Percentiles rank a stretch among this genome's conserved stretches.
These are phyloP conservation scores for Magallana gigas DNA, from an alignment of 1,140 invertebrate genomes.

Conservation along the genomic window DNA sequence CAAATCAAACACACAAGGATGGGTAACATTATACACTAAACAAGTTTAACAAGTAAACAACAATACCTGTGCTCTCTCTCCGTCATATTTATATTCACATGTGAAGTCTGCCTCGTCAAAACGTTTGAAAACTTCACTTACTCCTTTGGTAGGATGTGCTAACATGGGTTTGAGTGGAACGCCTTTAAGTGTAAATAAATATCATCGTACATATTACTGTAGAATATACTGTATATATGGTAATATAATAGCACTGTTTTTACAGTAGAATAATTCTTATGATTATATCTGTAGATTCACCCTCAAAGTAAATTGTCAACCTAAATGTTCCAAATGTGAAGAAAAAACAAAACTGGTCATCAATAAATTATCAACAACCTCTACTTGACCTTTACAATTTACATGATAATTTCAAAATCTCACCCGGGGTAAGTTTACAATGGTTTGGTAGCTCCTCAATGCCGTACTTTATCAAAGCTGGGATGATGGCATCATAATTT, in stretches of 20 bases:
- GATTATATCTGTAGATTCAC: too few species aligned
- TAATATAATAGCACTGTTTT: too few species aligned
- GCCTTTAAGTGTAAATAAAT: slow-evolving; percentile 67
- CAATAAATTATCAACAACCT: too few species aligned
- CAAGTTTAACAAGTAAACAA: slow-evolving; percentile 3
- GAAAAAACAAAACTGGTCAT: too few species aligned
- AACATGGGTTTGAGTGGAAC: slow-evolving; percentile 99
- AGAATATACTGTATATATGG: too few species aligned
- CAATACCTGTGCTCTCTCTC: slow-evolving; percentile 95
- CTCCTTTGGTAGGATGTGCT: slow-evolving; percentile 97
- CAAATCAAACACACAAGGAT: neutral
- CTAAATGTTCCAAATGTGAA: too few species aligned
- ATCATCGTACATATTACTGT: too few species aligned
- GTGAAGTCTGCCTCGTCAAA: slow-evolving; percentile 97
- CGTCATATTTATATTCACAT: slow-evolving; percentile 99
- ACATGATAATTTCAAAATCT: neutral
- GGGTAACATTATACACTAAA: neutral
- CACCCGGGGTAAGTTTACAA: slow-evolving; percentile 93
- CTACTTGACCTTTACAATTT: too few species aligned
- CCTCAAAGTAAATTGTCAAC: too few species aligned
- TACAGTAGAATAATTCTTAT: too few species aligned
- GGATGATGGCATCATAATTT: slow-evolving; percentile 93
- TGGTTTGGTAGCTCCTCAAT: slow-evolving; percentile 88
- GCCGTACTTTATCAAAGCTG: slow-evolving; percentile 89
- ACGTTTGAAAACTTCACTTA: slow-evolving; percentile 90